Evolutionary conservation across 2,113 vertebrate species (phyloP).

Genomic region (Piaya cayana): DNA sequence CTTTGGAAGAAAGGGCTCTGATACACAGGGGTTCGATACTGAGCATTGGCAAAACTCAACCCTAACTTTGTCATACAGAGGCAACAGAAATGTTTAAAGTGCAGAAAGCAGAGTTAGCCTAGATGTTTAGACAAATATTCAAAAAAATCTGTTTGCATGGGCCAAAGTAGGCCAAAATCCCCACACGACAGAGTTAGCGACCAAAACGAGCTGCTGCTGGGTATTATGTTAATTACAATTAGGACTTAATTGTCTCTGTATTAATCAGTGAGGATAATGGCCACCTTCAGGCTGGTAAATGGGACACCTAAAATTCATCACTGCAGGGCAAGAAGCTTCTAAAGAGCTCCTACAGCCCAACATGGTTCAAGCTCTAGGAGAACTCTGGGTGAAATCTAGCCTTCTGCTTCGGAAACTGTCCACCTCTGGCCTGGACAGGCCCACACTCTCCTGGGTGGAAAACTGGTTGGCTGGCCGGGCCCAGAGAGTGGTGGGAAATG

Average conservation of each 20-base stretch:
- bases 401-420: no score
- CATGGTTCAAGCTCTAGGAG: accelerated
- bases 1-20: background rate
- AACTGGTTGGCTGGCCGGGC: no score
- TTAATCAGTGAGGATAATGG: background rate
- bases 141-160: background rate
- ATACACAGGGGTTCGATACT: background rate
- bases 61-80: background rate
- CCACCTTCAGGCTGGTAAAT: background rate
- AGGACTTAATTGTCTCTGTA: background rate
- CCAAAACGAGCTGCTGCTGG: background rate
- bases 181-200: background rate
- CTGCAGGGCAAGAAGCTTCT: background rate
- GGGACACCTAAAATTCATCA: background rate
- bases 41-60: accelerated
- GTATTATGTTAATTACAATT: background rate
- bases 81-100: background rate
- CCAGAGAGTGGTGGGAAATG: no score
- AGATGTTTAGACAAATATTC: background rate
- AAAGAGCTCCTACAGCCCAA: background rate
- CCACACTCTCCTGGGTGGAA: no score
- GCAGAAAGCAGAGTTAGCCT: background rate
- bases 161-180: background rate
- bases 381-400: no score
- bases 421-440: no score